Percentiles rank a stretch among this genome's conserved stretches.
Conservation (phyloP, 2,113 vertebrate genomes). For the Mungos mungo region DNA sequence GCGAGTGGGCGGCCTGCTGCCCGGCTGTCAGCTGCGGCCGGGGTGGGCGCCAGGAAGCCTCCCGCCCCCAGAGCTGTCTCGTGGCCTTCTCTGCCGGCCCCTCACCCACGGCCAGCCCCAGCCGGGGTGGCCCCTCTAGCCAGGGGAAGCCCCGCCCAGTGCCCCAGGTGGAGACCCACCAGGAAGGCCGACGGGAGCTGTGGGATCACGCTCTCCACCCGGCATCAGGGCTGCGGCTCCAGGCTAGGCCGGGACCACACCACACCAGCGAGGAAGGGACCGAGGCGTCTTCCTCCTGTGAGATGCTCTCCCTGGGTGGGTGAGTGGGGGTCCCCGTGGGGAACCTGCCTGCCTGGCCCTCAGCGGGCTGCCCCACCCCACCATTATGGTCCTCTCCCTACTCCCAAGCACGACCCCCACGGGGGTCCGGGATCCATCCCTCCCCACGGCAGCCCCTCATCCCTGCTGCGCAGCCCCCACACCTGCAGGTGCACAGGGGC, state of each 20-base stretch:
- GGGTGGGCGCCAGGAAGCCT: background rate
- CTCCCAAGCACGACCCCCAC: background rate
- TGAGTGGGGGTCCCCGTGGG: background rate
- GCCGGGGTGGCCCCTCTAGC: background rate
- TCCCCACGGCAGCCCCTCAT: background rate
- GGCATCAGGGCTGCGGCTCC: background rate
- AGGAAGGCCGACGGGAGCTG: background rate
- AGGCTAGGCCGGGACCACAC: too few relatives aligned
- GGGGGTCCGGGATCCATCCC: background rate
- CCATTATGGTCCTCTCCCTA: background rate
- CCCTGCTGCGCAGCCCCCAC: accelerated
- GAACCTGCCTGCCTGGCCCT: background rate
- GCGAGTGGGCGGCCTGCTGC: background rate
- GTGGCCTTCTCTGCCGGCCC: background rate
- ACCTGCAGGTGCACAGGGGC: background rate
- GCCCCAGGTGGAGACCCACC: background rate
- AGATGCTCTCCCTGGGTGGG: background rate
- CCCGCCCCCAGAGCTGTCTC: background rate
- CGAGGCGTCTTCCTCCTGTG: background rate
- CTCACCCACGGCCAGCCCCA: too few relatives aligned
- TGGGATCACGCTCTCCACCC: background rate
- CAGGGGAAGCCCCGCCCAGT: background rate
- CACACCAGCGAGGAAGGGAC: background rate
- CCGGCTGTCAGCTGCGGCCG: background rate
- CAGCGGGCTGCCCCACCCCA: background rate